These are phyloP conservation scores for Petrocephalus microphthalmus DNA, from an alignment of 2,113 vertebrate genomes.

Conservation along the genomic window DNA sequence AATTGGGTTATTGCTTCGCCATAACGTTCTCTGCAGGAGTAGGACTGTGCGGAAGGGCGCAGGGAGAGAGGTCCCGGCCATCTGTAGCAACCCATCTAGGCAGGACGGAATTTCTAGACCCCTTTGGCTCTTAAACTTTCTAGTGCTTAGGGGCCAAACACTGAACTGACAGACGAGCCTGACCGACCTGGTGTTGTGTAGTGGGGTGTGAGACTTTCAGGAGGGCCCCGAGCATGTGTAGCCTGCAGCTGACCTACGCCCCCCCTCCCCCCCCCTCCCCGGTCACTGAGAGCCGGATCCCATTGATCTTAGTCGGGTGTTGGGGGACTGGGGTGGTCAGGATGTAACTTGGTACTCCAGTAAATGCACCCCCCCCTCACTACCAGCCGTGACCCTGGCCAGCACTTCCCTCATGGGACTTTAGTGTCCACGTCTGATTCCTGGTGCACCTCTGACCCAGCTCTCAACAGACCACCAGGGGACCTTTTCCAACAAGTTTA, in stretches of 20 bases:
- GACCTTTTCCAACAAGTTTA: not conserved
- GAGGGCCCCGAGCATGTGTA: not conserved
- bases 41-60: not conserved
- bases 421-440: slow-evolving; percentile 32
- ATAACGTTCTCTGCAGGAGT: not conserved
- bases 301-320: not conserved
- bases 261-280: not conserved
- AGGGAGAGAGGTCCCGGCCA: not conserved
- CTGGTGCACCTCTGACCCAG: slow-evolving; percentile 46
- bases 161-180: not conserved
- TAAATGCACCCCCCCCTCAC: slow-evolving; percentile 43
- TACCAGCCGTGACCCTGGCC: slow-evolving; percentile 36
- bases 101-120: not conserved
- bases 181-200: not conserved
- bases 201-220: not conserved
- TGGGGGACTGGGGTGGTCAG: not conserved
- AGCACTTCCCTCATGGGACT: slow-evolving; percentile 43
- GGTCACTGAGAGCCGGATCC: not conserved
- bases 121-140: not conserved
- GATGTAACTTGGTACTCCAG: slow-evolving; percentile 38
- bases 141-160: not conserved
- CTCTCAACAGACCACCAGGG: not conserved
- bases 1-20: not conserved
- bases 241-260: not conserved
- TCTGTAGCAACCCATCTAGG: not conserved